Base-by-base conservation (phyloP, 2,113 vertebrate genomes). In the Podarcis raffonei region DNA sequence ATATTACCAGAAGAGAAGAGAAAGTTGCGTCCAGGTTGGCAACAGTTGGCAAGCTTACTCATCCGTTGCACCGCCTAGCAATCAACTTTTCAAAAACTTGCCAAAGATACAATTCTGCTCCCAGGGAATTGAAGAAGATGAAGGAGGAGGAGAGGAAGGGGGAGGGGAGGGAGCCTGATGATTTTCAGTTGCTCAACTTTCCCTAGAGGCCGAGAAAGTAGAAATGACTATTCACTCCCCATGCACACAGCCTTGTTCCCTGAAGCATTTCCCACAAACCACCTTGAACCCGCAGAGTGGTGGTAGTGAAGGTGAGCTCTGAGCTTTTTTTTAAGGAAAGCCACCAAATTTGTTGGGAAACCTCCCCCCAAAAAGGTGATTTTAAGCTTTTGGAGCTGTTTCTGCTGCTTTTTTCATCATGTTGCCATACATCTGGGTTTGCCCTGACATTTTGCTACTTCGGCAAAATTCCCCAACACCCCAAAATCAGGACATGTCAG, bases 21-120 rank as follows among this genome's bases (percentile, higher is more conserved):
- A 91, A 87, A 90, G 91, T 90, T 93, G 90, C 83, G 89, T 86
- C 71, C 65, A 66, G 93, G 87, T 88, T 93, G 95, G 94, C 93
- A 94, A 83, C 66, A 75, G 92, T 91, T 76, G 35, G 78, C 87
- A 89, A 93, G 71, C 87, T 89, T 30, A 81, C 66, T 94, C 82
- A 85, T 94, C 77, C 62, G 86, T 91, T 92, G 84, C 81, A 89
- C 90, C 90, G 83, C 74, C 80, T 83, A 91, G 81, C 86, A 0
- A 1, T 79, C 66, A 30, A 37, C 5, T 25, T 48, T 89, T 95
- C 90, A 87, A 92, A 90, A 94, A 91, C 74, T 6, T 57, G 53
- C n/a, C 15, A 69, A 42, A 48, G 16, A 78, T 12, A 66, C 42
- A 37, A 68, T 91, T 87, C n/a, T 91, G 42, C 23, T 78, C 84